Base-by-base conservation (phyloP, 2,888 invertebrate genomes). In the Lydus trimaculatus region DNA sequence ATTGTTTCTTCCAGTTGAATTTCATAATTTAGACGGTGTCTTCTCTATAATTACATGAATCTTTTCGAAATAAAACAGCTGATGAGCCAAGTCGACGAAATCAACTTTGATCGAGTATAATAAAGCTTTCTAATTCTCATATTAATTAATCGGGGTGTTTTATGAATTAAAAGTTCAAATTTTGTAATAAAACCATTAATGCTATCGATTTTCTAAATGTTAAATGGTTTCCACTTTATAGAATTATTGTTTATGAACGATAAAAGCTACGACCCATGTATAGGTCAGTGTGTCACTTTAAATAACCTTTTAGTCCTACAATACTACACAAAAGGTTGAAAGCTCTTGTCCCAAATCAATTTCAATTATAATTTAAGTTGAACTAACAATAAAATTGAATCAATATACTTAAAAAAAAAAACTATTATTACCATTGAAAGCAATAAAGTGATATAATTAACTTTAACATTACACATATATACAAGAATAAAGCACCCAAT, bases 281-380 rank as follows among this genome's bases (percentile, higher is more conserved):
- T 5, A n/a, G 56, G 56, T 56, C 56, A 56, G 15, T 56, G 28
- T 56, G 56, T 25, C 56, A 28, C 15, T 56, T 25, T 56, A 56
- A 56, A 56, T 56, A 56, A 56, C 28, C 28, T 13, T 23, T 23
- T 13, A 2, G 15, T 7, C 15, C 15, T 28, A 28, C 3, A 1
- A 48, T 0, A 20, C 20, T 23, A 39, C 48, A 9, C 2, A 4
- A 56, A 56, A 56, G 25, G 56, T 56, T 56, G n/a, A n/a, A 56
- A 56, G 7, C 28, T 56, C 1, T 25, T 56, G 7, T 5, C 2
- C 3, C 2, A 23, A 52, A 43, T 8, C 1, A 43, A 43, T 2
- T 1, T n/a, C 8, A 2, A 7, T 43, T 43, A 33, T 7, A 33
- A n/a, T n/a, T n/a, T n/a, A n/a, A n/a, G n/a, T n/a, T n/a, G n/a